Percentiles rank a stretch among this genome's conserved stretches.
These are phyloP conservation scores for Amblyraja radiata DNA, from an alignment of 2,797 vertebrate species.

Conservation along the genomic window DNA sequence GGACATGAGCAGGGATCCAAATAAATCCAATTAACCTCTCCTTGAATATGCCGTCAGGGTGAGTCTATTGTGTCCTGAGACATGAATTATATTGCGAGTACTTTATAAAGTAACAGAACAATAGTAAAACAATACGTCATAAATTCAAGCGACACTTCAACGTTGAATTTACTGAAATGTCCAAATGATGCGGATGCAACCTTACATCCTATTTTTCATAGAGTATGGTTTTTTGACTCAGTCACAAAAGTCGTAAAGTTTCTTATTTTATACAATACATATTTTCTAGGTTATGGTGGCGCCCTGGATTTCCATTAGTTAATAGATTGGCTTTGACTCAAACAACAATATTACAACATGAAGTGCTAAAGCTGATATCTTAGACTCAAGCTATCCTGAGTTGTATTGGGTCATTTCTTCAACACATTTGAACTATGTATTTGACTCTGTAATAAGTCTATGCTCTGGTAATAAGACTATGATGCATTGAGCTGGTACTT, in stretches of 20 bases:
- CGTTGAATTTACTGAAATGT: not conserved
- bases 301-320: not conserved
- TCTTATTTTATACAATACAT: not conserved
- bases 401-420: not conserved
- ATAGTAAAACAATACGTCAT: not conserved
- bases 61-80: not conserved
- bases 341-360: not conserved
- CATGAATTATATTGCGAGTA: not conserved
- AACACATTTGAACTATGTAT: not conserved
- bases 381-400: not conserved
- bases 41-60: not conserved
- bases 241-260: not conserved
- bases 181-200: not conserved
- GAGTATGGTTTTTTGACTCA: not conserved
- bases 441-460: not conserved
- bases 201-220: not conserved
- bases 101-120: not conserved
- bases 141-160: conserved; percentile 17
- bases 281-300: not conserved
- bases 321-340: not conserved
- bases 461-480: too few relatives aligned
- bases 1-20: not conserved
- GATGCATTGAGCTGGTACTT: too few relatives aligned
- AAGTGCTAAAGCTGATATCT: not conserved
- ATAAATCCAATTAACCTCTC: conserved; percentile 22